Conservation (phyloP, 2,113 vertebrate genomes). For the Mixornis gularis region DNA sequence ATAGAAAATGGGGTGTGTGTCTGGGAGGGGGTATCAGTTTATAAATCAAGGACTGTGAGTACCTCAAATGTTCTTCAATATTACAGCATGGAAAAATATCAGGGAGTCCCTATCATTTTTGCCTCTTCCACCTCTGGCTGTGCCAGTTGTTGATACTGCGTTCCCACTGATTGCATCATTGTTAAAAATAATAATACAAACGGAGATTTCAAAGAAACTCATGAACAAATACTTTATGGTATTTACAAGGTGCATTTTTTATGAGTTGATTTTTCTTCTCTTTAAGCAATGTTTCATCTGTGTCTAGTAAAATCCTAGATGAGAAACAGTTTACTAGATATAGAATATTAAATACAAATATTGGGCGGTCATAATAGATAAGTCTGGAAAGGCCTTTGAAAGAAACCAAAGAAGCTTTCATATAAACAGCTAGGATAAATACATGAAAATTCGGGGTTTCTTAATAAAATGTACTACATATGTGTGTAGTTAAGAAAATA, state of each 20-base stretch:
- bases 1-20: neutral
- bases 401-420: neutral
- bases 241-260: conserved; percentile 59
- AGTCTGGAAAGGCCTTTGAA: neutral
- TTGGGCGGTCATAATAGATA: neutral
- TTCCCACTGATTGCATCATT: neutral
- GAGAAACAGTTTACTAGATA: conserved; percentile 28
- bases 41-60: neutral
- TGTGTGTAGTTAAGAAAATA: conserved; percentile 7
- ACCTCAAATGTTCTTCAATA: neutral
- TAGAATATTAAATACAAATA: conserved; percentile 23
- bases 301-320: conserved; percentile 6
- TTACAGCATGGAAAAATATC: neutral
- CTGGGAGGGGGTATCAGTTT: neutral
- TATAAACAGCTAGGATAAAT: conserved; percentile 23
- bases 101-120: neutral
- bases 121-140: neutral
- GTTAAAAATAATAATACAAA: conserved; percentile 39
- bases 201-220: conserved; percentile 38
- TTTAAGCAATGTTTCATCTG: conserved; percentile 15
- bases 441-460: neutral
- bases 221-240: conserved; percentile 30
- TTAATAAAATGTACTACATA: conserved; percentile 13
- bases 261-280: conserved; percentile 41
- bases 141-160: neutral